phyloP scores from a whole-genome alignment of 2,113 vertebrate genomes.

The Chaetodon auriga region DNA sequence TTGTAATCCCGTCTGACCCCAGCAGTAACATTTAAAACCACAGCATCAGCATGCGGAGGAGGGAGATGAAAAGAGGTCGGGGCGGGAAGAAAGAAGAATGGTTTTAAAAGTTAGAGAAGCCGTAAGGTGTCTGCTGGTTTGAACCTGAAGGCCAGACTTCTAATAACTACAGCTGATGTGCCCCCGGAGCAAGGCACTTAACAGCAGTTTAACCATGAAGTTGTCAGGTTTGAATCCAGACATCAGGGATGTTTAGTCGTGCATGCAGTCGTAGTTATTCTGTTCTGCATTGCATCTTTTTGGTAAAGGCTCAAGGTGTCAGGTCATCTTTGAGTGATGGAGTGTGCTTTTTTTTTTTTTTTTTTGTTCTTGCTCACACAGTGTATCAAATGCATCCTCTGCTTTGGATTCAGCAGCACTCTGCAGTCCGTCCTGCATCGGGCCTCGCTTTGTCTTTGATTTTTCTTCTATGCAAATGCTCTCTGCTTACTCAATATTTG shows the following conservation, averaged over 20 bases:
- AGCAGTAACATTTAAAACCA: constrained; percentile 33
- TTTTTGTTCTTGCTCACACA: constrained; percentile 22
- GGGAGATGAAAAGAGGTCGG: constrained; percentile 5
- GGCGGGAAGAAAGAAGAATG: not conserved
- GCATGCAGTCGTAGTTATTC: not conserved
- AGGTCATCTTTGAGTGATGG: constrained; percentile 8
- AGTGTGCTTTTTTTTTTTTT: constrained; percentile 27
- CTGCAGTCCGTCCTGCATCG: not conserved
- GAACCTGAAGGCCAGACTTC: not conserved
- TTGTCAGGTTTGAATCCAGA: not conserved
- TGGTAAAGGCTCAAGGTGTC: not conserved
- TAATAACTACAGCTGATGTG: not conserved
- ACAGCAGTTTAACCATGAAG: not conserved
- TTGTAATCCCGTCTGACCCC: constrained; percentile 52
- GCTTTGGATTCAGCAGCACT: constrained; percentile 38
- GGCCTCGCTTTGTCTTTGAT: constrained; percentile 40
- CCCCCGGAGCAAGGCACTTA: not conserved
- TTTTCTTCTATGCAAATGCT: constrained; percentile 46
- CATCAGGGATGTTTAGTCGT: not conserved
- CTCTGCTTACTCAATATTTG: constrained; percentile 64
- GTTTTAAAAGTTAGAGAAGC: constrained; percentile 17
- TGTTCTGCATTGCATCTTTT: not conserved
- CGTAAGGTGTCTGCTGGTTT: not conserved
- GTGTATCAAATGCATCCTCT: constrained; percentile 25
- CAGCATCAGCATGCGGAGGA: constrained; percentile 29